Base-by-base conservation (phyloP, 2,888 invertebrate genomes). In the Drosophila kambysellisi region DNA sequence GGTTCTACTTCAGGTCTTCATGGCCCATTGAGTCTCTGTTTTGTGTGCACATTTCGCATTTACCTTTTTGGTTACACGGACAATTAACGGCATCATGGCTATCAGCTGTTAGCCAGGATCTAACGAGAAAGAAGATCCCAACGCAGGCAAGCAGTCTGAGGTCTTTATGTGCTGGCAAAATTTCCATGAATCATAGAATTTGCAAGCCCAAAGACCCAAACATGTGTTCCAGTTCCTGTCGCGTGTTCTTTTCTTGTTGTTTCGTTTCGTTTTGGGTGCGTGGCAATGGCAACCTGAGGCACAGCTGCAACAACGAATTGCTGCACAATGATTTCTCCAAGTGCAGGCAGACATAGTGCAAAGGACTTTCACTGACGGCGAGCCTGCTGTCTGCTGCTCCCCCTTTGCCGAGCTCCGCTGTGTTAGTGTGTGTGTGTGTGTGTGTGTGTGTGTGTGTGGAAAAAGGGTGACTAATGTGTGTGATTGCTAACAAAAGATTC, bases 401-500 rank as follows among this genome's bases (percentile, higher is more conserved):
- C 82, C 79, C 67, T 46, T 15, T 46, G 67, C 51, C 64, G 33
- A 35, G 37, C 37, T 25, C 30, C 33, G 11, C 50, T 51, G 35
- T 57, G 57, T 20, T 46, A 41, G 33, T 53, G 51, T 41, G 15
- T 32, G 9, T 65, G 69, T 52, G 53, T 43, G 53, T 69, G 32
- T 65, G 43, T 52, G 50, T 60, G 41, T 69, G 70, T 51, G 57
- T 65, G 75, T 62, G 66, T 62, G 61, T 58, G 82, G 83, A 91
- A 91, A 92, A 92, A 92, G 92, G 92, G 92, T 92, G 92, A 92
- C 92, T 92, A 92, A 92, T 91, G 91, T 91, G 76, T 91, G 87
- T 88, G 91, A 91, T 89, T 91, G 86, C 89, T 88, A 91, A 91
- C 91, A 91, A 91, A 91, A 91, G 91, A 91, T 91, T 91, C 90